Evolutionary conservation across 1,140 invertebrate species (phyloP).

Genomic region (Hypothenemus hampei): DNA sequence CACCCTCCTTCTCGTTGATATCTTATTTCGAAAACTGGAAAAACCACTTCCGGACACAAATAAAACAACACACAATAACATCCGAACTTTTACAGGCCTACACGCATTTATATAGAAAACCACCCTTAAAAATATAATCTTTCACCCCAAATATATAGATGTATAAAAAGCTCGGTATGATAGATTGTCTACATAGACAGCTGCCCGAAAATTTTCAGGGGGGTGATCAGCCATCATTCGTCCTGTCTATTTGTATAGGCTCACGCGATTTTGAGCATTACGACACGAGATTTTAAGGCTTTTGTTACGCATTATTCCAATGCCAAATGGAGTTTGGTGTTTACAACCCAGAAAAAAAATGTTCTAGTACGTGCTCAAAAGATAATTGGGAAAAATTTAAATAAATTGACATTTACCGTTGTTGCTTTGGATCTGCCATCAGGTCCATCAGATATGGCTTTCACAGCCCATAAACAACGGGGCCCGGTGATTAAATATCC

Average conservation of each 20-base stretch:
- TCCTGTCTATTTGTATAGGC: conserved; percentile 11
- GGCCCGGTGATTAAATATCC: conserved; percentile 13
- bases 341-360: not conserved
- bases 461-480: conserved; percentile 12
- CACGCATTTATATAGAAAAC: conserved; percentile 3
- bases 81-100: not conserved
- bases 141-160: conserved; percentile 15
- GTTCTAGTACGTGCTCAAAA: not conserved
- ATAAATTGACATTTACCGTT: too few species aligned
- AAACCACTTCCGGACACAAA: conserved; percentile 17
- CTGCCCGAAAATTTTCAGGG: conserved; percentile 17
- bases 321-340: not conserved
- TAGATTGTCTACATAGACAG: conserved; percentile 16
- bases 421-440: too few species aligned
- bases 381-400: not conserved
- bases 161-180: conserved; percentile 8
- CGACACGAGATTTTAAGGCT: not conserved
- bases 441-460: not conserved
- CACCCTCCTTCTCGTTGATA: too few species aligned
- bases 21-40: conserved; percentile 14
- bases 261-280: conserved; percentile 10
- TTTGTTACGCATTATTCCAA: too few species aligned
- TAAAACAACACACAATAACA: conserved; percentile 11
- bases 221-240: conserved; percentile 18
- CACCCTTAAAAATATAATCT: conserved; percentile 25